Evolutionary conservation across 30 jellyfish, hydroid and myxozoan species (phyloP).

Genomic region (Sanderia malayensis): DNA sequence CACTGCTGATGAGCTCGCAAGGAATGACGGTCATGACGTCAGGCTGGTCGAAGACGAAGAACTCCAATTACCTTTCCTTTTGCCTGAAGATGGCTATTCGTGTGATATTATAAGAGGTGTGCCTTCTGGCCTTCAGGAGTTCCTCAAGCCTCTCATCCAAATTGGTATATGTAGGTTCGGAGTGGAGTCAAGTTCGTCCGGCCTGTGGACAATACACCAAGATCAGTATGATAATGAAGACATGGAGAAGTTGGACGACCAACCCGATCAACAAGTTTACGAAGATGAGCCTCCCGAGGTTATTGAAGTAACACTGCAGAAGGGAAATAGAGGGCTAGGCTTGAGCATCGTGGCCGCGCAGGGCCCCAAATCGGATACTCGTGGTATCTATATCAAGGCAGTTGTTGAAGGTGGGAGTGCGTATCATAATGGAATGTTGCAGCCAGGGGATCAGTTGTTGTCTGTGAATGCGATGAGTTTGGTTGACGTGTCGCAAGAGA

Average conservation of each 20-base stretch:
- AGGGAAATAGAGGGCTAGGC: slow-evolving; percentile 95
- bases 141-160: slow-evolving; percentile 73
- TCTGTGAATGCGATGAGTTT: slow-evolving; percentile 85
- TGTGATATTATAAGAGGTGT: slow-evolving; percentile 97
- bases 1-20: slow-evolving; percentile 88
- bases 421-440: slow-evolving; percentile 87
- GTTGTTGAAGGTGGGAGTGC: slow-evolving; percentile 94
- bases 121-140: slow-evolving; percentile 94
- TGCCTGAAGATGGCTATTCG: slow-evolving; percentile 97
- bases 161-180: slow-evolving; percentile 90
- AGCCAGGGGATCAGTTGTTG: slow-evolving; percentile 86
- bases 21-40: slow-evolving; percentile 95
- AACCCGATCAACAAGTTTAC: too few species aligned
- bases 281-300: slow-evolving; percentile 50
- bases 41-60: slow-evolving; percentile 86
- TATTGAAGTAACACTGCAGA: slow-evolving; percentile 60
- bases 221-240: slow-evolving; percentile 58
- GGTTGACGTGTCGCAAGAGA: slow-evolving; percentile 89
- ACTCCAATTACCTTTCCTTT: slow-evolving; percentile 83
- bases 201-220: slow-evolving; percentile 94
- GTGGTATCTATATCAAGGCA: slow-evolving; percentile 91
- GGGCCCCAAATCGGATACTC: slow-evolving; percentile 79
- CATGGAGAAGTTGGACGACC: too few species aligned
- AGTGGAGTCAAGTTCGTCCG: slow-evolving; percentile 69
- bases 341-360: slow-evolving; percentile 94